phyloP scores from a whole-genome alignment of 2,113 vertebrate genomes.

The Muntiacus reevesi region DNA sequence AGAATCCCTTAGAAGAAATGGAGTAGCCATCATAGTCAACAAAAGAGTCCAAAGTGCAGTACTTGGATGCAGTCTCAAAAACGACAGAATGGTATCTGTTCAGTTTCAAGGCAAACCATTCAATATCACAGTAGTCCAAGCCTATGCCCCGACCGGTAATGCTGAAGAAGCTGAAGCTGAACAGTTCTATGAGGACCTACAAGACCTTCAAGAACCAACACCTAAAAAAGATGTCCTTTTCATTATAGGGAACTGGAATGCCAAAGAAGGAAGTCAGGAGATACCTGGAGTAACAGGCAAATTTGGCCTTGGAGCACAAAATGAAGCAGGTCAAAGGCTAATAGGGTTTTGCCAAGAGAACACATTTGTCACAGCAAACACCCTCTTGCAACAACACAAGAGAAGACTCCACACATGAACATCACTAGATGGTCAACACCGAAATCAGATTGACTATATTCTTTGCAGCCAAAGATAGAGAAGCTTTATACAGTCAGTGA shows the following conservation, averaged over 20 bases:
- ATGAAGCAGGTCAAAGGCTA: not conserved
- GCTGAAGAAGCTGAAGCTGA: not conserved
- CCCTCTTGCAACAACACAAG: not conserved
- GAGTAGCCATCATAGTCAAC: not conserved
- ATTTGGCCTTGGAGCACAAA: not conserved
- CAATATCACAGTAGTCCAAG: not conserved
- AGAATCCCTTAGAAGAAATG: not conserved
- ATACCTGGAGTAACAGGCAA: not conserved
- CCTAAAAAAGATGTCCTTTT: not conserved
- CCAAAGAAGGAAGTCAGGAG: not conserved
- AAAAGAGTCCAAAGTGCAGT: not conserved
- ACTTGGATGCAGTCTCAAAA: not conserved
- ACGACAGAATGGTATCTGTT: not conserved
- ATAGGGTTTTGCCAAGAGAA: not conserved
- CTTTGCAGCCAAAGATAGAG: not conserved
- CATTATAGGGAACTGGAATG: not conserved
- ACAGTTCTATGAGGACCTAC: not conserved
- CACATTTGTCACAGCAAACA: not conserved
- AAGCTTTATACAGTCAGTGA: not conserved
- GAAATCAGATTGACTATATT: not conserved
- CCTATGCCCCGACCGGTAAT: not conserved
- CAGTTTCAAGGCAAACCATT: not conserved
- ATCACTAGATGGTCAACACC: not conserved
- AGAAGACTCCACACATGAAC: not conserved
- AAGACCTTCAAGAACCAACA: not conserved